Percentiles rank a stretch among this genome's conserved stretches.
Evolutionary conservation across 1,140 invertebrate genomes (phyloP).

Genomic region (Coelopa frigida): DNA sequence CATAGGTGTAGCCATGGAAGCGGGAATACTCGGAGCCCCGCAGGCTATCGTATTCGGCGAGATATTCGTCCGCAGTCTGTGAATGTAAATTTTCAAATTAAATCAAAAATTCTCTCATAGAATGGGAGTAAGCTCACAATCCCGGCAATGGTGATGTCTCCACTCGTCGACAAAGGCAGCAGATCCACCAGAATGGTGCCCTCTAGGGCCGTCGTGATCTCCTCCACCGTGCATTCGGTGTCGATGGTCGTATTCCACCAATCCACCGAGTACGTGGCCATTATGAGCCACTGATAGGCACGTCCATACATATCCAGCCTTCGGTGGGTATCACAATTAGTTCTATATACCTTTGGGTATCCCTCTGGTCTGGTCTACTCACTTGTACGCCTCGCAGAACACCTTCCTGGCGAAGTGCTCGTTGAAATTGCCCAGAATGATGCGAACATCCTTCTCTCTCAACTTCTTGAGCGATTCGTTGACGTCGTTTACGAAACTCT

Average conservation of each 20-base stretch:
- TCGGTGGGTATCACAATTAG: not conserved
- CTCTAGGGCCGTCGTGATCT: conserved; percentile 76
- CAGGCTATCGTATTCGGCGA: conserved; percentile 70
- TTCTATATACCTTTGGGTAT: not conserved
- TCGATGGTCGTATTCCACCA: conserved; percentile 64
- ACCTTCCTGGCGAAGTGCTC: conserved; percentile 87
- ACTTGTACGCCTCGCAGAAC: conserved; percentile 88
- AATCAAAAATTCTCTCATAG: not conserved
- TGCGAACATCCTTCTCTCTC: conserved; percentile 87
- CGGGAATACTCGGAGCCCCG: conserved; percentile 79
- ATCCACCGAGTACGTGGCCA: conserved; percentile 73
- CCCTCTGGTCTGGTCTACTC: conserved; percentile 3
- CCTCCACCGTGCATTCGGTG: conserved; percentile 62
- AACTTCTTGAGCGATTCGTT: conserved; percentile 74
- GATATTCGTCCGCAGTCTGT: conserved; percentile 84
- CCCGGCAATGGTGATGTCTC: conserved; percentile 78
- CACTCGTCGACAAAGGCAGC: conserved; percentile 52
- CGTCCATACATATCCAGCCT: conserved; percentile 77
- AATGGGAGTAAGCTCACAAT: conserved; percentile 85
- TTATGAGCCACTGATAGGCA: conserved; percentile 95
- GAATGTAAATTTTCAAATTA: not conserved
- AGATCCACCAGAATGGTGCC: conserved; percentile 79
- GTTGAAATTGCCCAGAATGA: conserved; percentile 95
- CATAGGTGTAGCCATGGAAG: conserved; percentile 96
- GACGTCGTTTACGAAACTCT: conserved; percentile 90